phyloP scores from a whole-genome alignment of 2,888 invertebrate species.

The Yponomeuta malinellus region DNA sequence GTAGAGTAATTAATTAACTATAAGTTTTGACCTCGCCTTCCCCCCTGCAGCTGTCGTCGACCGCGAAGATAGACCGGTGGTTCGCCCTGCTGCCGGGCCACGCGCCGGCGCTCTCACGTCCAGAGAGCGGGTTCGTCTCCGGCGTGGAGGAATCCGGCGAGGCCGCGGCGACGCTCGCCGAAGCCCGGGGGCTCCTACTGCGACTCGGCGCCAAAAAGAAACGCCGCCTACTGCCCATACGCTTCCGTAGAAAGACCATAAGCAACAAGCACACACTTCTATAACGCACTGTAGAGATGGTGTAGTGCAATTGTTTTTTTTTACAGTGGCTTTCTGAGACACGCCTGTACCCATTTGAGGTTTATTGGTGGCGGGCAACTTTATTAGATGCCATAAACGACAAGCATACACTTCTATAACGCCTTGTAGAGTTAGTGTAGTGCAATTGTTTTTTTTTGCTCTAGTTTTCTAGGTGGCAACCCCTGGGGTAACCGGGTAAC shows the following conservation, averaged over 20 bases:
- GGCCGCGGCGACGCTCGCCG: slow-evolving; percentile 76
- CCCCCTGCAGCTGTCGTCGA: slow-evolving; percentile 79
- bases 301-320: not conserved
- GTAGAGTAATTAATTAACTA: not conserved
- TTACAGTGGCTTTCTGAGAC: too few relatives aligned
- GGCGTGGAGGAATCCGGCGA: slow-evolving; percentile 75
- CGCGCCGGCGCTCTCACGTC: slow-evolving; percentile 78
- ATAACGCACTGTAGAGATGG: slow-evolving; percentile 21
- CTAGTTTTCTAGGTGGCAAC: too few relatives aligned
- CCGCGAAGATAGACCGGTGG: slow-evolving; percentile 88
- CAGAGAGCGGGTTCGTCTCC: slow-evolving; percentile 86
- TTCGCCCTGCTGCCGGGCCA: slow-evolving; percentile 80
- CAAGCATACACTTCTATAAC: slow-evolving; percentile 55
- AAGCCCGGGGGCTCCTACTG: slow-evolving; percentile 80
- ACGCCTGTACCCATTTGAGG: not conserved
- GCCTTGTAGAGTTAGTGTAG: not conserved
- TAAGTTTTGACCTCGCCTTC: not conserved
- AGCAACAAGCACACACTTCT: slow-evolving; percentile 63
- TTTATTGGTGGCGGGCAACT: too few relatives aligned
- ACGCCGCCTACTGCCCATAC: slow-evolving; percentile 80
- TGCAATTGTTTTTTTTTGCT: not conserved
- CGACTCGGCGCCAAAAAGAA: slow-evolving; percentile 83
- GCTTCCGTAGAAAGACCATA: slow-evolving; percentile 83
- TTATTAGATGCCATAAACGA: slow-evolving; percentile 61
- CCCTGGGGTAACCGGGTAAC: too few relatives aligned